These are phyloP conservation scores for Hirundichthys speculiger DNA, from an alignment of 2,113 vertebrate genomes.

Conservation along the genomic window DNA sequence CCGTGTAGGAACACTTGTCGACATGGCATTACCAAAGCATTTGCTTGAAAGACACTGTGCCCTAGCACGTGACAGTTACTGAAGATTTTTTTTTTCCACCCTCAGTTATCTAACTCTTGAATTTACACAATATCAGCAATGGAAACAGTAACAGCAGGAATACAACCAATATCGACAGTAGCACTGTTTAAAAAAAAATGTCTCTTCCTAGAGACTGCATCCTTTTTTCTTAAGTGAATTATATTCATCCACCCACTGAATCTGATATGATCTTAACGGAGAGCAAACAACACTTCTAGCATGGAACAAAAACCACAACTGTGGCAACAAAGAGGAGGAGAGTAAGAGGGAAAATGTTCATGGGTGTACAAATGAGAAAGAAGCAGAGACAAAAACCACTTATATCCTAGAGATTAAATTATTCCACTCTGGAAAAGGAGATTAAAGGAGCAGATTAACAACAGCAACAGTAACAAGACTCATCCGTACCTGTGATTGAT, in stretches of 20 bases:
- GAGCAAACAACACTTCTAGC: slow-evolving; percentile 43
- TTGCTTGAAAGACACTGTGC: no score
- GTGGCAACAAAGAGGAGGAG: slow-evolving; percentile 21
- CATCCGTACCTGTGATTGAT: slow-evolving; percentile 65
- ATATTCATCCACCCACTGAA: slow-evolving; percentile 33
- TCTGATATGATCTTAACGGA: slow-evolving; percentile 26
- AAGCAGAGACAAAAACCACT: slow-evolving; percentile 53
- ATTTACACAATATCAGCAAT: no score
- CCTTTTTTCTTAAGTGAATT: not conserved
- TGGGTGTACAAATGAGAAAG: slow-evolving; percentile 35
- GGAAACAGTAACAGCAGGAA: no score
- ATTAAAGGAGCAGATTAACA: slow-evolving; percentile 25
- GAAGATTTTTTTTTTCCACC: no score
- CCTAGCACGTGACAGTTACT: no score
- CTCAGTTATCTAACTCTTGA: no score
- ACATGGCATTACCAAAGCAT: slow-evolving; percentile 6
- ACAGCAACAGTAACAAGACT: slow-evolving; percentile 51
- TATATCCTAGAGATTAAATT: slow-evolving; percentile 66
- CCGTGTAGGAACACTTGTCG: not conserved
- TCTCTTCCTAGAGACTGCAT: not conserved
- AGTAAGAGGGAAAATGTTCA: slow-evolving; percentile 24
- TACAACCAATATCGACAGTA: no score
- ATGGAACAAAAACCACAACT: slow-evolving; percentile 48
- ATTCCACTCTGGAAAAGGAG: slow-evolving; percentile 56
- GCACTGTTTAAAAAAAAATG: no score